Evolutionary conservation across 2,797 vertebrate genomes (phyloP).

Genomic region (Coranthus polyacanthus): DNA sequence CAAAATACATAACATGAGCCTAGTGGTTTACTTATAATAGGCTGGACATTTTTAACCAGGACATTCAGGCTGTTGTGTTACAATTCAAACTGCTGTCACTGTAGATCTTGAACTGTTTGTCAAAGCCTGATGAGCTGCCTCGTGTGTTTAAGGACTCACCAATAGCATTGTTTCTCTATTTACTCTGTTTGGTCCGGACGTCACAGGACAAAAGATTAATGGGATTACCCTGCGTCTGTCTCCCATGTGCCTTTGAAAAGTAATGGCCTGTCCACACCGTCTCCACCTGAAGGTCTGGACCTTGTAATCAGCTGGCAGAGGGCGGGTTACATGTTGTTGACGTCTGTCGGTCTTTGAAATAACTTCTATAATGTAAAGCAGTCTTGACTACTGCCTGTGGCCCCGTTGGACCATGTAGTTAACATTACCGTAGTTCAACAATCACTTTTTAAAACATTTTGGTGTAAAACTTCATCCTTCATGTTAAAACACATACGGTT

Average conservation of each 20-base stretch:
- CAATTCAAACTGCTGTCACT: constrained; percentile 47
- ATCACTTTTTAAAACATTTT: no score
- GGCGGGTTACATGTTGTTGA: constrained; percentile 20
- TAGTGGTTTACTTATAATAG: no score
- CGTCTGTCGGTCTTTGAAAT: constrained; percentile 22
- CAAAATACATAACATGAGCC: no score
- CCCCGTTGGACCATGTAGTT: background rate
- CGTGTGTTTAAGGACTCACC: constrained; percentile 58
- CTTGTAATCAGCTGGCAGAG: constrained; percentile 36
- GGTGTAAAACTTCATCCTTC: no score
- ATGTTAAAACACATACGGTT: no score
- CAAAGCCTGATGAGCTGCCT: constrained; percentile 62
- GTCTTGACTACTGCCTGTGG: constrained; percentile 5
- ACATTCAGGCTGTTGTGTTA: constrained; percentile 19
- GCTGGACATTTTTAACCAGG: background rate
- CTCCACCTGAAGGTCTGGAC: constrained; percentile 51
- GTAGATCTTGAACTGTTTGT: constrained; percentile 29
- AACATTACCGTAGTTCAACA: background rate
- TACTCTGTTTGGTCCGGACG: constrained; percentile 48
- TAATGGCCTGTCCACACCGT: constrained; percentile 50
- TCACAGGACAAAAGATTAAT: constrained; percentile 62
- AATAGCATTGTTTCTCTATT: constrained; percentile 55
- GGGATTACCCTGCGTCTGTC: constrained; percentile 43
- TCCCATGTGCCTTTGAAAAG: constrained; percentile 27
- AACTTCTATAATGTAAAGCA: constrained; percentile 6